Percentiles rank a stretch among this genome's conserved stretches.
These are phyloP conservation scores for pig (Sus scrofa) DNA, from an alignment of 2,113 vertebrate genomes.

Conservation along the genomic window DNA sequence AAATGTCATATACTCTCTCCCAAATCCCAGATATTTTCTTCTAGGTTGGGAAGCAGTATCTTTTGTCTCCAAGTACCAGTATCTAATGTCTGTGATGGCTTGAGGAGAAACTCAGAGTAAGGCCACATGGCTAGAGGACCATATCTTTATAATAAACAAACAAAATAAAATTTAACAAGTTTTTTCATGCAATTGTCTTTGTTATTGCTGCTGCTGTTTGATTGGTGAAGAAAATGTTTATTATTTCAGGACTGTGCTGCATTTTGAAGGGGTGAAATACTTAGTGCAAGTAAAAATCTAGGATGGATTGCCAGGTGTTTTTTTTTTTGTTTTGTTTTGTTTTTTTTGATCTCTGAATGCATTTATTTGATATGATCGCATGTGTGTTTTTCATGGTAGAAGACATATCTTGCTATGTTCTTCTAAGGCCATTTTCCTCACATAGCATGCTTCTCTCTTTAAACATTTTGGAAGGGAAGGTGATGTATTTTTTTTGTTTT, in stretches of 20 bases:
- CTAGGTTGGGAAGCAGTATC: neutral
- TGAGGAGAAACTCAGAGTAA: neutral
- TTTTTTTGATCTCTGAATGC: neutral
- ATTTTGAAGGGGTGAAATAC: neutral
- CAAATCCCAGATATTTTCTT: neutral
- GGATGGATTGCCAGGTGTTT: neutral
- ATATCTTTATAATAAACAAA: neutral
- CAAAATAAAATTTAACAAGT: neutral
- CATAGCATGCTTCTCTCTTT: neutral
- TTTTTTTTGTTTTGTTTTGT: neutral
- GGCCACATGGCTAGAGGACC: neutral
- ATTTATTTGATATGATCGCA: neutral
- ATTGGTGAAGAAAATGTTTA: neutral
- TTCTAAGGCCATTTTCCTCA: neutral
- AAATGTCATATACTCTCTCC: neutral
- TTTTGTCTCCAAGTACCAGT: neutral
- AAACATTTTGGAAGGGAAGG: conserved; percentile 50
- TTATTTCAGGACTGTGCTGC: neutral
- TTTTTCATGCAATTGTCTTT: neutral
- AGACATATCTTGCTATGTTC: conserved; percentile 25
- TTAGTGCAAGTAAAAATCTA: neutral
- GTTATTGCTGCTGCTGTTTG: neutral
- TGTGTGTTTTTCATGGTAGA: neutral
- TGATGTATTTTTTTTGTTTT: neutral
- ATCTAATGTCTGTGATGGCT: neutral